A percentile compares a stretch with the other conserved stretches of the same genome.
These are phyloP conservation scores for Tachyglossus aculeatus DNA, from an alignment of 2,797 vertebrate genomes.

Conservation along the genomic window DNA sequence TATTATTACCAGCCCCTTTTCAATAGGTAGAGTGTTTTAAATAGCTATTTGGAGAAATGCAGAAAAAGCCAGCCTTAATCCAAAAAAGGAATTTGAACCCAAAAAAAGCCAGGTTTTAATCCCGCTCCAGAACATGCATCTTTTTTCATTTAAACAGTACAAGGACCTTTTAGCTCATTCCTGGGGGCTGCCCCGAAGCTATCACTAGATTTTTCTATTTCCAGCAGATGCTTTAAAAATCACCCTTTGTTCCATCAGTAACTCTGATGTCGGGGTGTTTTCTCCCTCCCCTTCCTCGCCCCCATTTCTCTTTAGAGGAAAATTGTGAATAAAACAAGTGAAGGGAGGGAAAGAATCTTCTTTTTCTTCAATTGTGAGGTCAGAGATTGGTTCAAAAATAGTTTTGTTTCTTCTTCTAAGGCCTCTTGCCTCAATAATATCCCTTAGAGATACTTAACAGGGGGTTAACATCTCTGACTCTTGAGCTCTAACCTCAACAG, in stretches of 20 bases:
- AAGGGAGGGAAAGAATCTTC: background rate
- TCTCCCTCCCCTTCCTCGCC: background rate
- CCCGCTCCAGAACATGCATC: background rate
- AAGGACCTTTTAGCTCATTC: constrained; percentile 11
- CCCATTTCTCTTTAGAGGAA: background rate
- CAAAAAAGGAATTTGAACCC: constrained; percentile 35
- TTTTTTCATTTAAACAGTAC: constrained; percentile 2
- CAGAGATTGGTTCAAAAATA: background rate
- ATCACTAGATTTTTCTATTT: background rate
- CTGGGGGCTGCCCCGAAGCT: constrained; percentile 16
- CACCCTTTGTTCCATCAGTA: background rate
- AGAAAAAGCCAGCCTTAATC: constrained; percentile 43
- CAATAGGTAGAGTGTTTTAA: constrained; percentile 42
- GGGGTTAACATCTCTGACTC: background rate
- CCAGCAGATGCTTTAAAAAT: background rate
- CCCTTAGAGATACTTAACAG: background rate
- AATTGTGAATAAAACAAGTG: background rate
- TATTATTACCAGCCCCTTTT: constrained; percentile 31
- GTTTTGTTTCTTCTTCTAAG: background rate
- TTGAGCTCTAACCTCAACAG: too few relatives aligned
- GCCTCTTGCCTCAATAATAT: background rate
- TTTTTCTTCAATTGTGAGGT: background rate
- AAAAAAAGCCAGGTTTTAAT: constrained; percentile 29
- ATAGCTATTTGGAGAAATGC: constrained; percentile 50
- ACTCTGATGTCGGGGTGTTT: background rate